Conservation (phyloP, 2,888 invertebrate species). For the Rhabditophanes sp. region DNA sequence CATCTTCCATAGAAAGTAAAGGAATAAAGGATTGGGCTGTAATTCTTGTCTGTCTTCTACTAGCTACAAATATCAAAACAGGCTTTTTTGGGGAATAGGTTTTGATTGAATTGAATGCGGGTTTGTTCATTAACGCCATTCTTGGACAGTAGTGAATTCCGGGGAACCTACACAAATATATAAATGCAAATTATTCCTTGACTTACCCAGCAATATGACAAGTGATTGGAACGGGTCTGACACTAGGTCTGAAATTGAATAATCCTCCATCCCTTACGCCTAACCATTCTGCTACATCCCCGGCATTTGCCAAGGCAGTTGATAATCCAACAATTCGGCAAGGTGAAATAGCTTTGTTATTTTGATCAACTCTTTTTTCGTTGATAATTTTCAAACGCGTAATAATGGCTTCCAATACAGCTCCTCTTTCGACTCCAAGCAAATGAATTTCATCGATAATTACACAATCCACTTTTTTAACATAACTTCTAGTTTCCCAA, state of each 20-base stretch:
- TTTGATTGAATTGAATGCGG: conserved; percentile 78
- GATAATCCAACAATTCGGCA: conserved; percentile 83
- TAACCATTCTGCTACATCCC: conserved; percentile 88
- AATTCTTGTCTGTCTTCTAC: conserved; percentile 80
- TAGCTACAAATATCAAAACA: conserved; percentile 81
- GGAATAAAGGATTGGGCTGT: conserved; percentile 84
- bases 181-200: too few relatives aligned
- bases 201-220: conserved; percentile 84
- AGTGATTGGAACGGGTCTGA: conserved; percentile 86
- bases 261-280: conserved; percentile 65
- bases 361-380: conserved; percentile 60
- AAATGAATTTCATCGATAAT: conserved; percentile 96
- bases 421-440: conserved; percentile 55
- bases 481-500: conserved; percentile 91
- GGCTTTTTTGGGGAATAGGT: conserved; percentile 81
- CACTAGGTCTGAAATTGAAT: conserved; percentile 92
- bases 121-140: conserved; percentile 98
- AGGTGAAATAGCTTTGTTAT: conserved; percentile 46
- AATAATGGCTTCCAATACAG: conserved; percentile 79
- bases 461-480: conserved; percentile 49
- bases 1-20: conserved; percentile 69
- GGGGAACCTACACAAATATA: too few relatives aligned
- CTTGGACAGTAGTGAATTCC: conserved; percentile 96
- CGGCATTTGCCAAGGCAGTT: conserved; percentile 90
- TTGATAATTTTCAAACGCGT: conserved; percentile 90